These are phyloP conservation scores for Oopsacas minuta DNA, from an alignment of 37 sponge, comb jelly and placozoan species.

Conservation along the genomic window DNA sequence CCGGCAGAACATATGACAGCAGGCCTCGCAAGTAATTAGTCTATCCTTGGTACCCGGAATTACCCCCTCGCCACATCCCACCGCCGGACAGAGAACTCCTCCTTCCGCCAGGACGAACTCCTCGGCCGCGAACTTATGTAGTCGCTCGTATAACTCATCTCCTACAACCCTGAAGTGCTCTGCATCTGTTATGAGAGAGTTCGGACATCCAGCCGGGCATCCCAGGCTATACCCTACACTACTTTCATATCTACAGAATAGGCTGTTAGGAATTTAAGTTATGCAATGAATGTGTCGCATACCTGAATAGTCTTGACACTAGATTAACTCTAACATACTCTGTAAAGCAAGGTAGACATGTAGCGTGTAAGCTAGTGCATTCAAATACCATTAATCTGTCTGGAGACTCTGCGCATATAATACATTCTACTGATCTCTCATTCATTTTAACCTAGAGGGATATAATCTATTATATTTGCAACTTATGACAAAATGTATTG, in stretches of 20 bases:
- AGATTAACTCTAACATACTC: slow-evolving; percentile 8
- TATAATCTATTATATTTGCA: too few relatives aligned
- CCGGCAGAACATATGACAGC: slow-evolving; percentile 12
- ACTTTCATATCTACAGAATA: neutral
- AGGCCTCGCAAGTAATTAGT: neutral
- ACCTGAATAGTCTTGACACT: neutral
- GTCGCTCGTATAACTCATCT: slow-evolving; percentile 21
- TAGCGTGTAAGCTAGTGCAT: neutral
- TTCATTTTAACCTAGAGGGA: slow-evolving; percentile 12
- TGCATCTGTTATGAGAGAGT: neutral
- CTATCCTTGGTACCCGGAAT: neutral
- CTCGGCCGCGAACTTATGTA: slow-evolving; percentile 38
- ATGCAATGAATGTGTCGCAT: too few relatives aligned
- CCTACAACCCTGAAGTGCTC: neutral
- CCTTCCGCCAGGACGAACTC: slow-evolving; percentile 36
- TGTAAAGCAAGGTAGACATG: neutral
- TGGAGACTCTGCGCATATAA: neutral
- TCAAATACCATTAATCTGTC: neutral
- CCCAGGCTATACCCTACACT: neutral
- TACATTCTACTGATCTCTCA: neutral
- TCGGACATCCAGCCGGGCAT: neutral
- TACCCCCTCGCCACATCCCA: slow-evolving; percentile 24
- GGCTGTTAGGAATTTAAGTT: neutral
- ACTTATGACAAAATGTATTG: too few relatives aligned
- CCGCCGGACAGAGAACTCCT: slow-evolving; percentile 29